Evolutionary conservation across 2,797 vertebrate species (phyloP).

Genomic region (Neosilurus hyrtlii): DNA sequence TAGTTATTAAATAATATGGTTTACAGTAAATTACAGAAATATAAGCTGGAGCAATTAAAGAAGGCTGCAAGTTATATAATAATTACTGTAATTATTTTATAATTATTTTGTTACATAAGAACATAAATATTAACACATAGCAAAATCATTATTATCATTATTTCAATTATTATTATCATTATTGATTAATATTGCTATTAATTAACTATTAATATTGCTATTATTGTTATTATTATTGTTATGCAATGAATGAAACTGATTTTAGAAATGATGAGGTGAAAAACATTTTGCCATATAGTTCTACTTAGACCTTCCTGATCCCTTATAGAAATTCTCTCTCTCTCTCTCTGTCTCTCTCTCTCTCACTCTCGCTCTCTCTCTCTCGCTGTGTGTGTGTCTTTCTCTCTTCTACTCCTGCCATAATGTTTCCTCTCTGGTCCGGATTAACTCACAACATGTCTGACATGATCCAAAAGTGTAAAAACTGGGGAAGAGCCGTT

Average conservation of each 20-base stretch:
- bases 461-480: conserved; percentile 93
- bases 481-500: conserved; percentile 90
- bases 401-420: conserved; percentile 52
- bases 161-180: too few relatives aligned
- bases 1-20: background rate
- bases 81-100: background rate
- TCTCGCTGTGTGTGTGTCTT: conserved; percentile 3
- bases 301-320: background rate
- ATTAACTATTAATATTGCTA: background rate
- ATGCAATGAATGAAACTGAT: too few relatives aligned
- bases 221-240: background rate
- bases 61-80: background rate
- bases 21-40: background rate
- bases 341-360: conserved; percentile 2
- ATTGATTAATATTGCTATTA: background rate
- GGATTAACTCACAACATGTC: conserved; percentile 91
- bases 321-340: background rate
- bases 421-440: conserved; percentile 74
- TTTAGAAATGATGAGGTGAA: background rate
- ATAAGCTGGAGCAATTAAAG: background rate
- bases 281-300: background rate
- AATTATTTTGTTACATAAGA: too few relatives aligned
- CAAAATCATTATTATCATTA: too few relatives aligned
- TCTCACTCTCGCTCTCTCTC: background rate
- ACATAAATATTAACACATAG: too few relatives aligned